Percentiles rank a stretch among this genome's conserved stretches.
phyloP scores from a whole-genome alignment of 1,140 invertebrate species.

The Sipha flava region DNA sequence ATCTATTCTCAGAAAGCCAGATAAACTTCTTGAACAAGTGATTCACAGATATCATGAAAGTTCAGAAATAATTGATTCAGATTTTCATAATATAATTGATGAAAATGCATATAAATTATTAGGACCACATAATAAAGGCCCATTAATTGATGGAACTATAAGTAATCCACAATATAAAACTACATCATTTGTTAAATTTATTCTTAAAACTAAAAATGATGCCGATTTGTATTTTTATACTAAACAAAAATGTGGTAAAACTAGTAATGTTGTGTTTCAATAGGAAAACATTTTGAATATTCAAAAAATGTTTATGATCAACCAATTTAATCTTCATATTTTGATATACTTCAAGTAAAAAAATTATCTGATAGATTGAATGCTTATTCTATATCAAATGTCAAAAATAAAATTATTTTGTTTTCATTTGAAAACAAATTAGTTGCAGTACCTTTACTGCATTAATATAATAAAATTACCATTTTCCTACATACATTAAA shows the following conservation, averaged over 20 bases:
- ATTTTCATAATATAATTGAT: no score
- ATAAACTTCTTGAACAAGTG: neutral
- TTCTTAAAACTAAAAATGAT: neutral
- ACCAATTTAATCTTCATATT: neutral
- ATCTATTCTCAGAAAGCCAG: neutral
- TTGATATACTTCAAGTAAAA: neutral
- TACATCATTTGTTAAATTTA: neutral
- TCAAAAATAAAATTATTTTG: neutral
- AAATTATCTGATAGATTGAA: neutral
- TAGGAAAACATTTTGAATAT: neutral
- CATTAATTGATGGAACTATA: neutral
- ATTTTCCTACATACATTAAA: no score
- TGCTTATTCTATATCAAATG: neutral
- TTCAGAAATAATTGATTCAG: no score
- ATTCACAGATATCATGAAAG: neutral
- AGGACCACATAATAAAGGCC: neutral
- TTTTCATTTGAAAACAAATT: neutral
- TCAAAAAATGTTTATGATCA: neutral
- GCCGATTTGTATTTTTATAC: neutral
- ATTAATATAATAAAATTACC: no score
- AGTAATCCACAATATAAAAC: neutral
- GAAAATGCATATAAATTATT: no score
- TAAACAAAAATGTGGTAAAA: neutral
- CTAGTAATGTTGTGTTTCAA: neutral
- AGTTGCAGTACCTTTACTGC: neutral